Evolutionary conservation across 92 coral and sea anemone genomes (phyloP).

Genomic region (Siderastrea siderea): DNA sequence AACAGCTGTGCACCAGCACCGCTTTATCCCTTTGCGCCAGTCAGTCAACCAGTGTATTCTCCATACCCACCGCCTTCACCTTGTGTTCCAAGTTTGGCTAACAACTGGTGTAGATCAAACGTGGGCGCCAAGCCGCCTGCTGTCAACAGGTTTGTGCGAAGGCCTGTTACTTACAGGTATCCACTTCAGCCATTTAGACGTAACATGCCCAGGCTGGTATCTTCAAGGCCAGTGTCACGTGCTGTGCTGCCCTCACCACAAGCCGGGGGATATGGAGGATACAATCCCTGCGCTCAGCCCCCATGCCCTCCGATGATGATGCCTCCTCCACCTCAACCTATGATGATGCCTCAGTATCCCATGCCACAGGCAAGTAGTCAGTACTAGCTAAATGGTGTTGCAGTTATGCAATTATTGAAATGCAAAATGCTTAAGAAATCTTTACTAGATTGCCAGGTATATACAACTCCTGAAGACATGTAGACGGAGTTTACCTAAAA

Average conservation of each 20-base stretch:
- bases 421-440: no score
- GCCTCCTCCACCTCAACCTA: conserved; percentile 35
- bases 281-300: conserved; percentile 59
- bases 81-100: conserved; percentile 58
- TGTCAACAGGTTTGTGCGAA: conserved; percentile 25
- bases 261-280: conserved; percentile 44
- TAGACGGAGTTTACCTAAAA: no score
- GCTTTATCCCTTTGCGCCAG: conserved; percentile 27
- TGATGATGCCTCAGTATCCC: conserved; percentile 36
- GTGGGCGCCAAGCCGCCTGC: conserved; percentile 19
- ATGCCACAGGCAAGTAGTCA: conserved; percentile 29
- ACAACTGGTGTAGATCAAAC: conserved; percentile 54
- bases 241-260: conserved; percentile 50
- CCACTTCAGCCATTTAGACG: conserved; percentile 55
- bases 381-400: no score
- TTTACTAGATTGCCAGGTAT: no score
- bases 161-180: conserved; percentile 38
- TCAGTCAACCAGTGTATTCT: conserved; percentile 23
- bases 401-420: no score
- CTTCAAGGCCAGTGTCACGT: conserved; percentile 50
- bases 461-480: no score
- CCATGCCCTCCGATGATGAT: conserved; percentile 73
- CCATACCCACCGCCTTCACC: conserved; percentile 55
- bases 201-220: conserved; percentile 39
- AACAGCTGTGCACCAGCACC: conserved; percentile 34